Conservation (phyloP, 2,113 vertebrate genomes). For the Dasyurus viverrinus region DNA sequence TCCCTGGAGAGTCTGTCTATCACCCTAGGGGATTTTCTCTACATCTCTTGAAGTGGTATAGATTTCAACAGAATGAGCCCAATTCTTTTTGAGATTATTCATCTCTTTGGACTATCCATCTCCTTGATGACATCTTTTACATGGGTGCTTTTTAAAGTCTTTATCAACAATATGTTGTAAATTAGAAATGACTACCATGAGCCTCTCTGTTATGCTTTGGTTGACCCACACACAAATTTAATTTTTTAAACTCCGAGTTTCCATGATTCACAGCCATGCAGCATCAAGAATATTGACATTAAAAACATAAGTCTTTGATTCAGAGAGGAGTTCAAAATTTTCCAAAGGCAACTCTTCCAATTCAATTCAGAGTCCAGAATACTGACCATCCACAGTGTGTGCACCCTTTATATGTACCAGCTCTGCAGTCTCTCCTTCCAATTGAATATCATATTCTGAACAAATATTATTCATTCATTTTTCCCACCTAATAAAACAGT, state of each 20-base stretch:
- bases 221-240: neutral
- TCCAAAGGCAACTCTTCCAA: neutral
- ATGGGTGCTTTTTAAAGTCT: neutral
- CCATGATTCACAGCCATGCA: neutral
- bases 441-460: neutral
- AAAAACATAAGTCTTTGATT: neutral
- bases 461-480: neutral
- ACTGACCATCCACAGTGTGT: neutral
- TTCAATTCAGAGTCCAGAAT: neutral
- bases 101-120: neutral
- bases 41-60: neutral
- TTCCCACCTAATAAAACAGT: neutral
- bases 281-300: neutral
- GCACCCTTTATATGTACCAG: neutral
- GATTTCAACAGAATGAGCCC: neutral
- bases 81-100: neutral
- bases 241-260: neutral
- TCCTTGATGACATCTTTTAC: neutral
- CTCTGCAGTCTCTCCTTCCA: neutral
- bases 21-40: neutral
- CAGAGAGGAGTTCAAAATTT: neutral
- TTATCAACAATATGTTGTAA: neutral
- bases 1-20: neutral
- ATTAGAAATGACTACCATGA: neutral
- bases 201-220: neutral